Base-by-base conservation (phyloP, 2,888 invertebrate species). In the Euzetes globulus region DNA sequence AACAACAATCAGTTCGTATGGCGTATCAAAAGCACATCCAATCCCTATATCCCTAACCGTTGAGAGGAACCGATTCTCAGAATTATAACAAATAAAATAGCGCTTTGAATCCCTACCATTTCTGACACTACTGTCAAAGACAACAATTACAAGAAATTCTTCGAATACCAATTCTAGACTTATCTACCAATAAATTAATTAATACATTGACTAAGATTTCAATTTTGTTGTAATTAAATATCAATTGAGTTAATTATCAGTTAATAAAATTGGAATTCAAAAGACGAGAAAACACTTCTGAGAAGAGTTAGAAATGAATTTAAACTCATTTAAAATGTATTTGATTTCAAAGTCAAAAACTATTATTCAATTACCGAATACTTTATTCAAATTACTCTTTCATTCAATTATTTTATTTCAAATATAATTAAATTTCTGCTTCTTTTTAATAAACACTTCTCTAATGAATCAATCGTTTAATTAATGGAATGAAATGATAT, bases 1-100 rank as follows among this genome's bases (percentile, higher is more conserved):
- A 65, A 65, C 65, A 65, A 65, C 65, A 65, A 65, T 65, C 19
- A 65, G n/a, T 58, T 58, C 58, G 19, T 58, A 58, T 58, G 58
- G 58, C 58, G 29, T 29, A 58, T 65, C 37, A 37, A 65, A 65
- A 19, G 65, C 65, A 65, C 29, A 65, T 65, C 37, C 65, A 65
- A 65, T 65, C 65, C 58, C 58, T 58, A 52, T 52, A 58, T 58
- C 58, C 58, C 58, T n/a, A 50, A 58, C 58, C 58, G 27, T 58
- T 58, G 22, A 58, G 58, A 27, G 22, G 22, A 58, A 58, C 58
- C 58, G 58, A 58, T 58, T 58, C 58, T 27, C 1, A 58, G 58
- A 58, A 58, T 25, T 58, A 25, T 13, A 58, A 58, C 58, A 58
- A 58, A 55, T 55, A 55, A 58, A 58, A 50, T n/a, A 50, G 13